Percentiles rank a stretch among this genome's conserved stretches.
Conservation (phyloP, 2,797 vertebrate species). For the Neostethus bicornis region DNA sequence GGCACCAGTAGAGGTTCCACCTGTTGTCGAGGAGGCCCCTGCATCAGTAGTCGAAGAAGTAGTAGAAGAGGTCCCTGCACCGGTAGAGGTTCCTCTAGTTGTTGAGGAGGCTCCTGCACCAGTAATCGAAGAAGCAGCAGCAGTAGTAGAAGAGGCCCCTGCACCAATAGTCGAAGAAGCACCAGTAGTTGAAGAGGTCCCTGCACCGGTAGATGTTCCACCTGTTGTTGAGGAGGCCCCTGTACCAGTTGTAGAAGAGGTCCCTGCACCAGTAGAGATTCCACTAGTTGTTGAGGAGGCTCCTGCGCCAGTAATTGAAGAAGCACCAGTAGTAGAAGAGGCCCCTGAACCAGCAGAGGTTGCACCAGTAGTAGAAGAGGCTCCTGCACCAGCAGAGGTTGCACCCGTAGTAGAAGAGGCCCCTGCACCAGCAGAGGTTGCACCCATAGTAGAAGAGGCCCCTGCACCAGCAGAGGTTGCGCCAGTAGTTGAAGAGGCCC, state of each 20-base stretch:
- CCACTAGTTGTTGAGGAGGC: constrained; percentile 12
- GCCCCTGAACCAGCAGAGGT: no score
- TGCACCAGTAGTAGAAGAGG: constrained; percentile 11
- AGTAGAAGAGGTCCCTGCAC: constrained; percentile 6
- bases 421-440: no score
- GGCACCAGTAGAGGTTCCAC: constrained; percentile 5
- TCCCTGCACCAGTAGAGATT: no score
- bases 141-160: constrained; percentile 7
- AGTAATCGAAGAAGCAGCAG: background rate
- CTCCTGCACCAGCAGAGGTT: background rate
- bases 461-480: no score
- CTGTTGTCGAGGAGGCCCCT: constrained; percentile 5
- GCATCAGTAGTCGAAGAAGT: constrained; percentile 11
- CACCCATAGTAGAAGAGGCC: no score
- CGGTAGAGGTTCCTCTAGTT: background rate
- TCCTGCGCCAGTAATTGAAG: background rate
- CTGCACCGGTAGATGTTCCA: constrained; percentile 4
- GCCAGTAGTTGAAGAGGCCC: no score
- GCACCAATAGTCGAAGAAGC: background rate
- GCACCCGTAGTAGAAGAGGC: background rate
- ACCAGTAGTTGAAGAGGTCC: constrained; percentile 12
- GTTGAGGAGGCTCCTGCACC: constrained; percentile 1
- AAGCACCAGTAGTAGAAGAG: constrained; percentile 3
- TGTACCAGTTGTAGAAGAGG: constrained; percentile 6
- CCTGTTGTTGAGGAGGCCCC: constrained; percentile 2